phyloP scores from a whole-genome alignment of 2,113 vertebrate species.

The Oenanthe melanoleuca region DNA sequence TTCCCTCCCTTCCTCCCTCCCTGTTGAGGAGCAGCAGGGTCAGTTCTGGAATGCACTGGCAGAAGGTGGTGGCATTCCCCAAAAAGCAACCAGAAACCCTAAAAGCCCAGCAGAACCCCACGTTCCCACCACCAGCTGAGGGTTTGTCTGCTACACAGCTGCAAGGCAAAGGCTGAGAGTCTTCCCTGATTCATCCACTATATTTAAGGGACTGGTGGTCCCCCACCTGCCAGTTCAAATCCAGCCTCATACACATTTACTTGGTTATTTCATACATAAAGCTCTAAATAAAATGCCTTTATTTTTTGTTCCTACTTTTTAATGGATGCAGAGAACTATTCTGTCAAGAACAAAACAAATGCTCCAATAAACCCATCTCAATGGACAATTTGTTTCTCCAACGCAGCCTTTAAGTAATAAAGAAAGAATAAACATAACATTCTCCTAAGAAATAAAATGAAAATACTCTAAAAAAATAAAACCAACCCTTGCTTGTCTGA shows the following conservation, averaged over 20 bases:
- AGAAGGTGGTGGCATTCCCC: neutral
- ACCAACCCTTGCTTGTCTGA: neutral
- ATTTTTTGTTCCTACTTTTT: neutral
- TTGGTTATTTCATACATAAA: slow-evolving; percentile 2
- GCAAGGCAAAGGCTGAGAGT: neutral
- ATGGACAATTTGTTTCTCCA: slow-evolving; percentile 50
- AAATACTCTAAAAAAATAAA: neutral
- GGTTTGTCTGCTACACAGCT: neutral
- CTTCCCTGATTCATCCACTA: neutral
- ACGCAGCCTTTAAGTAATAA: slow-evolving; percentile 17
- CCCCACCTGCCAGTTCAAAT: neutral
- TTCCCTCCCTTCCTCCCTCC: neutral
- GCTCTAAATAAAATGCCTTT: neutral
- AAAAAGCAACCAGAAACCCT: neutral
- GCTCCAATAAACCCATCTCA: neutral
- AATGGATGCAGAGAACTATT: slow-evolving; percentile 13
- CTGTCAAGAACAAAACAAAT: slow-evolving; percentile 41
- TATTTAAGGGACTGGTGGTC: neutral
- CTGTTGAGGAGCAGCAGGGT: neutral
- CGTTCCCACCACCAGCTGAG: neutral
- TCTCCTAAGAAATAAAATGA: slow-evolving; percentile 20
- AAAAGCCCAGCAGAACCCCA: neutral
- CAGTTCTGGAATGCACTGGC: neutral
- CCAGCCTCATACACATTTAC: neutral
- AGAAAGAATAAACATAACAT: slow-evolving; percentile 50